These are phyloP conservation scores for Lepidocyrtinus sp. DNA, from an alignment of 2,888 invertebrate genomes.

Conservation along the genomic window DNA sequence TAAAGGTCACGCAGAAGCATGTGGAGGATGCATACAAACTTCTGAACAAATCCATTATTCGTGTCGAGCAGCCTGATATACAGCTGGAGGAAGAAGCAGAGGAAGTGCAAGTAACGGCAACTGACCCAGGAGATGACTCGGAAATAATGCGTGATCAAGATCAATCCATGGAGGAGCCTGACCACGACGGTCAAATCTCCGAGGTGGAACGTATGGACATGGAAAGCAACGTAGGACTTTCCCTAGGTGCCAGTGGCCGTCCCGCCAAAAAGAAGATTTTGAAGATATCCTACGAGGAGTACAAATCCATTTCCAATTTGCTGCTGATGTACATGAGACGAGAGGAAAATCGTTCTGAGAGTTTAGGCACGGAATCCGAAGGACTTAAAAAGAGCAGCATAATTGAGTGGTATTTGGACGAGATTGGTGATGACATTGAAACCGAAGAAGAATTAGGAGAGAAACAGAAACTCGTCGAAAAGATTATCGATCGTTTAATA, in stretches of 20 bases:
- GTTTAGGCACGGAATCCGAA: slow-evolving; percentile 70
- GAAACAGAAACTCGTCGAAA: slow-evolving; percentile 90
- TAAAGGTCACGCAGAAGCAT: slow-evolving; percentile 83
- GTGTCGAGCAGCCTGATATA: slow-evolving; percentile 98
- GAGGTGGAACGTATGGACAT: slow-evolving; percentile 68
- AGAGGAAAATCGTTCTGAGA: slow-evolving; percentile 78
- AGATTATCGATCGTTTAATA: slow-evolving; percentile 92
- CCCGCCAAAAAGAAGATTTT: slow-evolving; percentile 71
- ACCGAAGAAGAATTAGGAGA: slow-evolving; percentile 91
- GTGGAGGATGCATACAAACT: slow-evolving; percentile 93
- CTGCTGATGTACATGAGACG: slow-evolving; percentile 90
- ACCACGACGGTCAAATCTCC: slow-evolving; percentile 19
- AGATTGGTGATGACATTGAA: slow-evolving; percentile 89
- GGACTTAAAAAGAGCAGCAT: slow-evolving; percentile 82
- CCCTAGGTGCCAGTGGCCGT: slow-evolving; percentile 25
- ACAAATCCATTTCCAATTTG: slow-evolving; percentile 92
- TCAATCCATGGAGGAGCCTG: slow-evolving; percentile 22
- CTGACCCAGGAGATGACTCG: slow-evolving; percentile 29
- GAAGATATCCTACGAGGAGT: slow-evolving; percentile 90
- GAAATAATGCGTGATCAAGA: slow-evolving; percentile 40
- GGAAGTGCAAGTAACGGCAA: slow-evolving; percentile 7
- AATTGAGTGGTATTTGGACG: slow-evolving; percentile 94
- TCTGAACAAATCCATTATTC: slow-evolving; percentile 95
- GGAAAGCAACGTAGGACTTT: slow-evolving; percentile 38
- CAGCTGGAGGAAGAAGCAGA: slow-evolving; percentile 84